Base-by-base conservation (phyloP, 2,113 vertebrate genomes). In the Bostrychus sinensis region DNA sequence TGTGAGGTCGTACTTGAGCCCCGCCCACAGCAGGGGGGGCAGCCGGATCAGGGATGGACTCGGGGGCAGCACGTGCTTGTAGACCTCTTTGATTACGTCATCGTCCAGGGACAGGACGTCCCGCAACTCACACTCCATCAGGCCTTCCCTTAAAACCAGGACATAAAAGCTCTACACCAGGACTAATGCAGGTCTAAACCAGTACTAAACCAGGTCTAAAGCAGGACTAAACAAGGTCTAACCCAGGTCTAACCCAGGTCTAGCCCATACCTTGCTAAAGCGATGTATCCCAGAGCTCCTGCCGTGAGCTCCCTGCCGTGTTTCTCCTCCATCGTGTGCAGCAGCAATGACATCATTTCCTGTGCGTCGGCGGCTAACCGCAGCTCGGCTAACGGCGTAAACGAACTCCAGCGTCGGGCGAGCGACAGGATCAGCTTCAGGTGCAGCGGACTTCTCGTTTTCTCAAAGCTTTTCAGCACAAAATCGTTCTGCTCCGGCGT, bases 61-160 rank as follows among this genome's bases (percentile, higher is more conserved):
- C 0, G 90, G 90, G 0, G 93, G 93, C 0, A 90, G 85, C 59
- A 86, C 89, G 73, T 82, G 76, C 22, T 30, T 82, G 75, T 95
- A 95, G 39, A 92, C 90, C 11, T 91, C 92, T 30, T 82, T 60
- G n/a, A 95, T 89, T 60, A 95, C 81, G 20, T 94, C 90, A 26
- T 95, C 81, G 0, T 96, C 94, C 74, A 95, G 69, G 20, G 94
- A 95, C 72, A 95, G 61, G 36, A 95, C 11, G 7, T 95, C 94
- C 58, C 91, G 90, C 56, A 96, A 73, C 53, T 96, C 94, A 0
- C 59, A 83, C 59, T 95, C 95, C 7, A 94, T 89, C 30, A 95
- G 81, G 1, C 92, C 94, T 0, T 84, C 81, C 84, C 95, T 96
- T 85, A 2, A 51, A 9, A 16, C 1, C 14, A 8, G 14, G 3